Evolutionary conservation across 1,140 invertebrate species (phyloP).

Genomic region (Drosophila takahashii): DNA sequence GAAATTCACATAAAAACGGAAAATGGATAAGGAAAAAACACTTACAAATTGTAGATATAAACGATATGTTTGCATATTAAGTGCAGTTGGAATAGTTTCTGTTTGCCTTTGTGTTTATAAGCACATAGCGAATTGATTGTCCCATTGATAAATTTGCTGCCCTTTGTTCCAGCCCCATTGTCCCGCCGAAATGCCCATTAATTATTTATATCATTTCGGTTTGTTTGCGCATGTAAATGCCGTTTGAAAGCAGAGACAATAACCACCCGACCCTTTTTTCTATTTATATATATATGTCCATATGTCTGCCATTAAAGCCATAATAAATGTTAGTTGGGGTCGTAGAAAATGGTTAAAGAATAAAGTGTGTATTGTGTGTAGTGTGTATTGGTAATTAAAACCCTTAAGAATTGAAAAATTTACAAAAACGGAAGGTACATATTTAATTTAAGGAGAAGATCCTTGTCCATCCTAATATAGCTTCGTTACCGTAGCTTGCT

Average conservation of each 20-base stretch:
- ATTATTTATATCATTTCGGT: slow-evolving; percentile 61
- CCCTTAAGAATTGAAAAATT: background rate
- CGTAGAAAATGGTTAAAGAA: background rate
- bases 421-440: background rate
- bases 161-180: slow-evolving; percentile 41
- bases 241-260: slow-evolving; percentile 20
- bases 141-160: slow-evolving; percentile 41
- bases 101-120: background rate
- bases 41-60: slow-evolving; percentile 35
- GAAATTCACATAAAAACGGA: slow-evolving; percentile 1
- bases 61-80: slow-evolving; percentile 46
- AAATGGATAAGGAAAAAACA: slow-evolving; percentile 2
- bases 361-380: background rate
- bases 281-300: too few relatives aligned
- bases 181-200: slow-evolving; percentile 50
- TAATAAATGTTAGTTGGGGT: background rate
- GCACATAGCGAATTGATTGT: slow-evolving; percentile 31
- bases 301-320: slow-evolving; percentile 15
- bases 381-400: background rate
- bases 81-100: slow-evolving; percentile 16
- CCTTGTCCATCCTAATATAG: background rate
- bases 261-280: background rate
- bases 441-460: too few relatives aligned
- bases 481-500: slow-evolving; percentile 1
- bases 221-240: slow-evolving; percentile 53